Conservation (phyloP, 2,113 vertebrate species). For the Barnardius zonarius region DNA sequence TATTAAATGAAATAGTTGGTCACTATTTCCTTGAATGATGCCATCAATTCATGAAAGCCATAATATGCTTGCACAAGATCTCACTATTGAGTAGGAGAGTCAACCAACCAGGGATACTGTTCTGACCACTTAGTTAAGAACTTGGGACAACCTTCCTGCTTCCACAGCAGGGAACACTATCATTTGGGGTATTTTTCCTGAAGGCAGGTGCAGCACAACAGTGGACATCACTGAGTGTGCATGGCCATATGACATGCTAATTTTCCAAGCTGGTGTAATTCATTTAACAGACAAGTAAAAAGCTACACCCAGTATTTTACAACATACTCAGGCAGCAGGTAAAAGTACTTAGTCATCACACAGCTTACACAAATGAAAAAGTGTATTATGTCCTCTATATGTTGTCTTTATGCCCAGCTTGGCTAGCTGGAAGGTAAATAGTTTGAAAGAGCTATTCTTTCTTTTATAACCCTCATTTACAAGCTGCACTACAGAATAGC, state of each 20-base stretch:
- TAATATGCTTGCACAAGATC: not conserved
- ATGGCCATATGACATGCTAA: not conserved
- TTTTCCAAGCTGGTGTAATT: not conserved
- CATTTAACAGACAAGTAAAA: not conserved
- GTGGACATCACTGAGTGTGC: not conserved
- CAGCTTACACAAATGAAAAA: not conserved
- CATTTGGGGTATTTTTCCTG: not conserved
- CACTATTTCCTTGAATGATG: not conserved
- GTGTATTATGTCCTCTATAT: not conserved
- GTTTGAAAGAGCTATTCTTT: not conserved
- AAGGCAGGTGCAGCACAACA: not conserved
- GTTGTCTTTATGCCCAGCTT: not conserved
- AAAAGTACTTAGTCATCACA: not conserved
- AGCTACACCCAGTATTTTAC: not conserved
- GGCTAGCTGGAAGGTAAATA: not conserved
- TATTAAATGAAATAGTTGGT: not conserved
- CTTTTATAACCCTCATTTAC: conserved; percentile 2
- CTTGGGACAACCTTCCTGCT: not conserved
- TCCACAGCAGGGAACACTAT: not conserved
- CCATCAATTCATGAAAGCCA: not conserved
- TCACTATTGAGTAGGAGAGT: not conserved
- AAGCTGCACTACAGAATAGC: not conserved
- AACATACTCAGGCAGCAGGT: not conserved
- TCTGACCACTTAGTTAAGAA: not conserved
- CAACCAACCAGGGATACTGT: not conserved